These are phyloP conservation scores for Molossus alvarezi DNA, from an alignment of 2,797 vertebrate genomes.

Conservation along the genomic window DNA sequence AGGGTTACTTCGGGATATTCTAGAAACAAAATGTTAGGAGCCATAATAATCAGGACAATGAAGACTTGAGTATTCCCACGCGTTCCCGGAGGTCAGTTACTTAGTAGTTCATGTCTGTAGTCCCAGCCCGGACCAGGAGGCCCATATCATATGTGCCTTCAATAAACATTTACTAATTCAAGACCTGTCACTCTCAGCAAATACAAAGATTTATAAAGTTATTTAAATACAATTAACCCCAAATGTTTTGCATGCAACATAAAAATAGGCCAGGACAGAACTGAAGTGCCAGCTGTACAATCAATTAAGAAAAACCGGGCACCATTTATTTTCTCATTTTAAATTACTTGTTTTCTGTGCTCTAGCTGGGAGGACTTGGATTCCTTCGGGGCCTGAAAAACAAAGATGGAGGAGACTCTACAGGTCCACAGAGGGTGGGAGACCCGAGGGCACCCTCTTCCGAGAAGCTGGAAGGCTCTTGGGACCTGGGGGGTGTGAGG, in stretches of 20 bases:
- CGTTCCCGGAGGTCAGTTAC: background rate
- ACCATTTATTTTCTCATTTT: background rate
- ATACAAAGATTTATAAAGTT: background rate
- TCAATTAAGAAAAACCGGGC: background rate
- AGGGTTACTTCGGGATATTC: background rate
- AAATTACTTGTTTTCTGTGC: background rate
- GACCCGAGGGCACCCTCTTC: background rate
- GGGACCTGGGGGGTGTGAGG: too few relatives aligned
- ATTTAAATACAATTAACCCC: background rate
- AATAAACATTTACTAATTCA: background rate
- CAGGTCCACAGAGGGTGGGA: background rate
- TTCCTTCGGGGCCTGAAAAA: background rate
- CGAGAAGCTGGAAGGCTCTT: background rate
- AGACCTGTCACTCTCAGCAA: background rate
- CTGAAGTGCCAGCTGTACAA: background rate
- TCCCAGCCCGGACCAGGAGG: background rate
- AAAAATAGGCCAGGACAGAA: slow-evolving; percentile 15
- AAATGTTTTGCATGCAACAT: background rate
- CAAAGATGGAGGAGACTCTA: background rate
- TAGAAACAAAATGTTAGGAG: background rate
- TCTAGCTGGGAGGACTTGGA: background rate
- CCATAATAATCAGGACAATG: background rate
- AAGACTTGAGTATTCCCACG: background rate
- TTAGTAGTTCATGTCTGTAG: background rate
- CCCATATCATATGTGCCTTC: background rate